phyloP scores from a whole-genome alignment of 2,888 invertebrate genomes.

The Drosophila cracens region DNA sequence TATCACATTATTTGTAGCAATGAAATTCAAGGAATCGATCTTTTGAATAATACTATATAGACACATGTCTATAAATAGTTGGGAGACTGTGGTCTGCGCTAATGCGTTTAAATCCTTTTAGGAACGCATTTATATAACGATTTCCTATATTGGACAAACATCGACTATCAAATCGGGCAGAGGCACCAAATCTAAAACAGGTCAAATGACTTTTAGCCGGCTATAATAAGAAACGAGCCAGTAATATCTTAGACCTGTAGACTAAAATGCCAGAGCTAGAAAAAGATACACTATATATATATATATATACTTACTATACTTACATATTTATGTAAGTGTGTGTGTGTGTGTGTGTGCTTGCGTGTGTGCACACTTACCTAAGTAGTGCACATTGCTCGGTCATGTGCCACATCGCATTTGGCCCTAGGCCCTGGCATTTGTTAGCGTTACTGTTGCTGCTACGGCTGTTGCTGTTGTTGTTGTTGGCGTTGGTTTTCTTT shows the following conservation, averaged over 20 bases:
- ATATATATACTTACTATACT: background rate
- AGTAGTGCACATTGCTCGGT: slow-evolving; percentile 50
- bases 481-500: slow-evolving; percentile 48
- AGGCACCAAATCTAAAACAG: too few species aligned
- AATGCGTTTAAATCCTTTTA: too few species aligned
- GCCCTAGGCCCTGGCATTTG: slow-evolving; percentile 60
- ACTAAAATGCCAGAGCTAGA: background rate
- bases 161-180: too few species aligned
- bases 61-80: too few species aligned
- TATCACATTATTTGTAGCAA: background rate
- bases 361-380: slow-evolving; percentile 25
- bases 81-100: too few species aligned
- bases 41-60: too few species aligned
- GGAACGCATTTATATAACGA: too few species aligned
- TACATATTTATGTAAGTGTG: background rate
- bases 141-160: too few species aligned
- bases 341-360: slow-evolving; percentile 1
- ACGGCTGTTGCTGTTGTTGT: slow-evolving; percentile 16
- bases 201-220: background rate
- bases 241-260: background rate
- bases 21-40: background rate
- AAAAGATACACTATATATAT: background rate
- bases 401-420: slow-evolving; percentile 56
- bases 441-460: slow-evolving; percentile 22
- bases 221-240: background rate